These are phyloP conservation scores for Tryphoninae sp. DNA, from an alignment of 2,888 invertebrate genomes.

Conservation along the genomic window DNA sequence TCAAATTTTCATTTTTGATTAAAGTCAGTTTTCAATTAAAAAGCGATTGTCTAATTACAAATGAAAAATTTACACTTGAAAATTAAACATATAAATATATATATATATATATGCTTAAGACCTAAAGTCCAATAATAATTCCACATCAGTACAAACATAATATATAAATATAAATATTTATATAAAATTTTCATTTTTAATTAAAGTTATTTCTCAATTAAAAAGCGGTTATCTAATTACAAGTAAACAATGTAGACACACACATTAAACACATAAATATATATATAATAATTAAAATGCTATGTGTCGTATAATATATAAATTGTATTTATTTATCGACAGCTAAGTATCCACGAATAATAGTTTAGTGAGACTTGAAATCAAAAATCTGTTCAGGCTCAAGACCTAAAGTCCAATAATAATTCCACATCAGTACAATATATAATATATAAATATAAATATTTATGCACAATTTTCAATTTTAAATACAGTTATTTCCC, in stretches of 20 bases:
- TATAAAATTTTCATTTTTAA: too few species aligned
- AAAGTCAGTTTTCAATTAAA: neutral
- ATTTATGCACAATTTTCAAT: too few species aligned
- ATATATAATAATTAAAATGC: neutral
- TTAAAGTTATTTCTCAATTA: neutral
- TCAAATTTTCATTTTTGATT: too few species aligned
- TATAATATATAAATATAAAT: too few species aligned
- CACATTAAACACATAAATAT: neutral
- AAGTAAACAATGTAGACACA: neutral
- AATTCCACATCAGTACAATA: too few species aligned
- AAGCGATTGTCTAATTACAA: neutral
- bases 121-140: too few species aligned
- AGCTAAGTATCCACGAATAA: neutral
- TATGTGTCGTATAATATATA: neutral
- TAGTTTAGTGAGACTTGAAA: slow-evolving; percentile 27
- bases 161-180: too few species aligned
- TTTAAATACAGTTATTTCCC: neutral
- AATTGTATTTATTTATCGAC: neutral
- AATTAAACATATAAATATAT: neutral
- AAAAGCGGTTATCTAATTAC: neutral
- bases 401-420: too few species aligned
- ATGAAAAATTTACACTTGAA: neutral
- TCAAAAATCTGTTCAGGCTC: slow-evolving; percentile 8
- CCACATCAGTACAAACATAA: too few species aligned
- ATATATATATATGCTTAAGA: too few species aligned